Percentiles rank a stretch among this genome's conserved stretches.
phyloP scores from a whole-genome alignment of 2,888 invertebrate genomes.

The Arge pagana region DNA sequence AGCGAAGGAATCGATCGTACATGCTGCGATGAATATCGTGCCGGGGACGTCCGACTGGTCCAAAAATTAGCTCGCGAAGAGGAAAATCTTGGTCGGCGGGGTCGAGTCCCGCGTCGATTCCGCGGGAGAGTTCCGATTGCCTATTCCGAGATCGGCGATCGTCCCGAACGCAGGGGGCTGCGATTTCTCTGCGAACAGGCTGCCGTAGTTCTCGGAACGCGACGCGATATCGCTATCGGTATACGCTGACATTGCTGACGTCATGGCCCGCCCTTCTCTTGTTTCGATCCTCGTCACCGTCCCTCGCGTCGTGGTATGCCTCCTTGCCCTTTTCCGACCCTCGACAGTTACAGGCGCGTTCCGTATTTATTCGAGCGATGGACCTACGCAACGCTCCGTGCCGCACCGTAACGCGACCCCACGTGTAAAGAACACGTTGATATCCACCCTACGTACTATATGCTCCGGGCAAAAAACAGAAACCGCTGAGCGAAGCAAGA shows the following conservation, averaged over 20 bases:
- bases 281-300: slow-evolving; percentile 20
- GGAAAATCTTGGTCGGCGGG: too few species aligned
- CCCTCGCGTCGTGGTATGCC: too few species aligned
- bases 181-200: too few species aligned
- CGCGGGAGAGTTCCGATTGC: too few species aligned
- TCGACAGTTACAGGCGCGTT: slow-evolving; percentile 7
- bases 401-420: slow-evolving; percentile 3
- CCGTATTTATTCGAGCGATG: slow-evolving; percentile 4
- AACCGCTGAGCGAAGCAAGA: slow-evolving; percentile 14
- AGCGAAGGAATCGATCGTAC: too few species aligned
- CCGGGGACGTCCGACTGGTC: too few species aligned
- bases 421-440: slow-evolving; percentile 7
- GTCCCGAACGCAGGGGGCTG: too few species aligned
- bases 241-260: slow-evolving; percentile 31
- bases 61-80: too few species aligned
- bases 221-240: slow-evolving; percentile 23
- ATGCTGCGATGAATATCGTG: too few species aligned
- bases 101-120: too few species aligned
- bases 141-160: too few species aligned
- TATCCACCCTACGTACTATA: neutral
- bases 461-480: slow-evolving; percentile 9
- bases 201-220: slow-evolving; percentile 16
- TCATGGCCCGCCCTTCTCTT: slow-evolving; percentile 29
- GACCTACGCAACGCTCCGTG: neutral
- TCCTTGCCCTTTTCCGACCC: slow-evolving; percentile 1